phyloP scores from a whole-genome alignment of 92 coral and sea anemone genomes.

The Anthopleura xanthogrammica region DNA sequence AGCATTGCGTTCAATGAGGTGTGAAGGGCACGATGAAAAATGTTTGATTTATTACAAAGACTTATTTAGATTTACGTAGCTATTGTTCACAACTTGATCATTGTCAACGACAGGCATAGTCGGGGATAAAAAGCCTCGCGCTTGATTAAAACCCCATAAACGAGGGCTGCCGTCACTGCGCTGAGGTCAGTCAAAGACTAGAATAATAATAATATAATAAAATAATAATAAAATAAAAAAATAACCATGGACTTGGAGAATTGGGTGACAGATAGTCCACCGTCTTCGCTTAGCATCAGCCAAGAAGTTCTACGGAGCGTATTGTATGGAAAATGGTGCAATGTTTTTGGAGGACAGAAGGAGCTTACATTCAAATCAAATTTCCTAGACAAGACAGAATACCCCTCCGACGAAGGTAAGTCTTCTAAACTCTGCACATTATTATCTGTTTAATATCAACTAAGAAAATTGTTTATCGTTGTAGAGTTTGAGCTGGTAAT shows the following conservation, averaged over 20 bases:
- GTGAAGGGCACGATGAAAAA: constrained; percentile 97
- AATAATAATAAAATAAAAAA: constrained; percentile 14
- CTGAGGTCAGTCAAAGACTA: constrained; percentile 16
- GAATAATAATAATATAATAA: not conserved
- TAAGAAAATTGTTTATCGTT: not conserved
- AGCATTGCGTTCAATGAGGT: constrained; percentile 82
- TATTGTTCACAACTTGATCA: constrained; percentile 88
- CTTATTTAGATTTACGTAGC: constrained; percentile 98
- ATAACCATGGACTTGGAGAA: constrained; percentile 9
- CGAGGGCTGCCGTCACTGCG: constrained; percentile 60
- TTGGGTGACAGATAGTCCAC: constrained; percentile 35
- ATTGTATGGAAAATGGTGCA: constrained; percentile 98
- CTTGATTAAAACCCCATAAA: constrained; percentile 74
- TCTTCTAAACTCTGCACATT: not conserved
- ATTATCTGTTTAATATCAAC: not conserved
- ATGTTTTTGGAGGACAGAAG: constrained; percentile 94
- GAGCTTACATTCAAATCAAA: constrained; percentile 93
- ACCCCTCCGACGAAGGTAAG: constrained; percentile 93
- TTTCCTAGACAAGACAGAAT: constrained; percentile 84
- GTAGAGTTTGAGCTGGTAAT: not conserved
- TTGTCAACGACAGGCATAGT: constrained; percentile 86
- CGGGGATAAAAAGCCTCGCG: constrained; percentile 67
- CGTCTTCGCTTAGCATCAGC: constrained; percentile 75
- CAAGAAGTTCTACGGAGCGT: constrained; percentile 97
- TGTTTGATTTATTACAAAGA: constrained; percentile 99